Evolutionary conservation across 2,888 invertebrate genomes (phyloP).

Genomic region (Drosophila barbarae): DNA sequence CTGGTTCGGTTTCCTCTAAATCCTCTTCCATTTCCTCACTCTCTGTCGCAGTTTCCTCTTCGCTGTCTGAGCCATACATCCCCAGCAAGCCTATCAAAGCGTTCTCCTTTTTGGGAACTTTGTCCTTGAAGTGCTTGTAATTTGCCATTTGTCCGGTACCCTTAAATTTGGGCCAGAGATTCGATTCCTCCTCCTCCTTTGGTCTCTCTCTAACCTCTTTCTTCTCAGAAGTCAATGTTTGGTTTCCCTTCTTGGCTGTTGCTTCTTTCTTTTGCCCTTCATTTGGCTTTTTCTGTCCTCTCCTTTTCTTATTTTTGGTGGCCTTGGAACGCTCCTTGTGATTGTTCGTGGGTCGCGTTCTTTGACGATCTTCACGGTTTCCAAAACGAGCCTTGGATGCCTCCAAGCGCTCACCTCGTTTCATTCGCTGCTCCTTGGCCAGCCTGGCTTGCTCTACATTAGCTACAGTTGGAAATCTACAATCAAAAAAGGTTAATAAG

Average conservation of each 20-base stretch:
- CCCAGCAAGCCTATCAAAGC: slow-evolving; percentile 69
- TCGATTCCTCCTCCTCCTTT: not conserved
- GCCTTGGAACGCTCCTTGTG: slow-evolving; percentile 20
- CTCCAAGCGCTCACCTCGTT: slow-evolving; percentile 88
- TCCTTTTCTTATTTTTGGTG: slow-evolving; percentile 10
- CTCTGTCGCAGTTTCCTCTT: slow-evolving; percentile 35
- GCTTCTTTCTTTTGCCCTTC: not conserved
- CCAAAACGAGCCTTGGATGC: slow-evolving; percentile 79
- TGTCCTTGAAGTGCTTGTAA: slow-evolving; percentile 60
- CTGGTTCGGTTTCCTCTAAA: rapidly evolving
- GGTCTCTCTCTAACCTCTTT: not conserved
- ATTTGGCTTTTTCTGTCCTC: not conserved
- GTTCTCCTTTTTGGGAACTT: slow-evolving; percentile 48
- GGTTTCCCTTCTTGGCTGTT: not conserved
- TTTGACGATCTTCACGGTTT: slow-evolving; percentile 77
- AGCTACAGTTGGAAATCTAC: slow-evolving; percentile 84
- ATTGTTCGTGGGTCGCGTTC: slow-evolving; percentile 34
- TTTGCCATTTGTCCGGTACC: slow-evolving; percentile 66
- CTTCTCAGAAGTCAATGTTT: not conserved
- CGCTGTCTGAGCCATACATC: slow-evolving; percentile 77
- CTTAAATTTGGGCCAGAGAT: slow-evolving; percentile 50
- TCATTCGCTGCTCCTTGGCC: slow-evolving; percentile 83
- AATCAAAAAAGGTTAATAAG: not conserved
- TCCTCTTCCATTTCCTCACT: not conserved
- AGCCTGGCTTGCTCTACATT: slow-evolving; percentile 85